Conservation (phyloP, 2,113 vertebrate species). For the Hiodon tergisus region DNA sequence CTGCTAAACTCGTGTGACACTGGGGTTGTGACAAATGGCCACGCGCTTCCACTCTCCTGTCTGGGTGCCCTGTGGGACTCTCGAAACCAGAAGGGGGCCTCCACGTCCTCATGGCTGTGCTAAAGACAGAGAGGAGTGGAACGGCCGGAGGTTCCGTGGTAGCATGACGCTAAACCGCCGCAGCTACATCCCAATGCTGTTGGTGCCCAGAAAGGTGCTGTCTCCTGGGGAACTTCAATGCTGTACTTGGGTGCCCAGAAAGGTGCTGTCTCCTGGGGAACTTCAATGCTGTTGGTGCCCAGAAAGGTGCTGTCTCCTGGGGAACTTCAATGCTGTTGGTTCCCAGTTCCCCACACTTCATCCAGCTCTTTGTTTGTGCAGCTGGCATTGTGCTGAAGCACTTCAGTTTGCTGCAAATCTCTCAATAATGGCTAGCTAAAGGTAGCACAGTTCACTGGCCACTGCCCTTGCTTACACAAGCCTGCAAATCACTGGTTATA, state of each 20-base stretch:
- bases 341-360: not conserved
- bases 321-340: no score
- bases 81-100: constrained; percentile 40
- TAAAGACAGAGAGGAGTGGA: constrained; percentile 21
- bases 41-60: constrained; percentile 59
- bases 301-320: no score
- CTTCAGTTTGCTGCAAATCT: not conserved
- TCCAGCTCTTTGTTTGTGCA: not conserved
- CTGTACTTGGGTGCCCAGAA: not conserved
- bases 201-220: no score
- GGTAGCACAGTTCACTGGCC: no score
- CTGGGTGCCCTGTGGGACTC: constrained; percentile 53
- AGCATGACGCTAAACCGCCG: not conserved
- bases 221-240: not conserved
- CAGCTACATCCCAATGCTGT: not conserved
- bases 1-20: constrained; percentile 56
- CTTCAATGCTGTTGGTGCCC: not conserved
- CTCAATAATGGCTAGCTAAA: no score
- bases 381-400: not conserved
- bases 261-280: not conserved
- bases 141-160: not conserved
- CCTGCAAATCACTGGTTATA: no score
- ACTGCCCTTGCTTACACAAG: no score
- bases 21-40: constrained; percentile 64
- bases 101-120: constrained; percentile 50